Evolutionary conservation across 2,888 invertebrate species (phyloP).

Genomic region (Apamea crenata): DNA sequence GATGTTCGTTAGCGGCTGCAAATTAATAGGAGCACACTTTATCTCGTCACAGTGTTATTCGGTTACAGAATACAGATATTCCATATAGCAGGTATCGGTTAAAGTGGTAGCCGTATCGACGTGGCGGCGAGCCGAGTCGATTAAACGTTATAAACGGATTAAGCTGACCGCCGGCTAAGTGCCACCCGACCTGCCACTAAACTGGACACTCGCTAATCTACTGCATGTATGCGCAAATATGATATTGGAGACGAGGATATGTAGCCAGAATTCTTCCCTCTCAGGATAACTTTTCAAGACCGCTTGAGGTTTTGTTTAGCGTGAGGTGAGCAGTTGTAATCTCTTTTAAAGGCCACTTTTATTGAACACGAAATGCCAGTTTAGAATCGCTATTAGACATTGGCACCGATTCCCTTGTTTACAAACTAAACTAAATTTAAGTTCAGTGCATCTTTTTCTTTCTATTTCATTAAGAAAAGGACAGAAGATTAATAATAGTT

Average conservation of each 20-base stretch:
- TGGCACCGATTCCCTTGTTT: no score
- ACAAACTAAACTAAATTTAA: no score
- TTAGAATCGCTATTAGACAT: background rate
- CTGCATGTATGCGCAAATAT: constrained; percentile 51
- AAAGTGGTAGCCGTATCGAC: constrained; percentile 75
- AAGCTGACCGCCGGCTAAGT: constrained; percentile 85
- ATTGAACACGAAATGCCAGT: background rate
- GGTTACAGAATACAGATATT: constrained; percentile 51
- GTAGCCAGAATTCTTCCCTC: background rate
- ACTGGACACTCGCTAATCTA: constrained; percentile 77
- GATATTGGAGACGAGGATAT: constrained; percentile 21
- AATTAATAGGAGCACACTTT: constrained; percentile 57
- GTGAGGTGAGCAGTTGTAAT: background rate
- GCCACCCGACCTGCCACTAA: constrained; percentile 75
- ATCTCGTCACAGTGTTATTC: constrained; percentile 57
- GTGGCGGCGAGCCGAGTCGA: constrained; percentile 80
- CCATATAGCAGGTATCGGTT: constrained; percentile 67
- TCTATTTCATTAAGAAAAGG: no score
- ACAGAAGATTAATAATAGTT: no score
- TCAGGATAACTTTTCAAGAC: background rate
- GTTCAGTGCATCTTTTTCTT: no score
- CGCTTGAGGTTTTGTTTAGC: background rate
- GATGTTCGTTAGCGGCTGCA: constrained; percentile 46
- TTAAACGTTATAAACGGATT: constrained; percentile 86
- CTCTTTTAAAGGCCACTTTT: background rate